phyloP scores from a whole-genome alignment of 2,113 vertebrate genomes.

The Galemys pyrenaicus region DNA sequence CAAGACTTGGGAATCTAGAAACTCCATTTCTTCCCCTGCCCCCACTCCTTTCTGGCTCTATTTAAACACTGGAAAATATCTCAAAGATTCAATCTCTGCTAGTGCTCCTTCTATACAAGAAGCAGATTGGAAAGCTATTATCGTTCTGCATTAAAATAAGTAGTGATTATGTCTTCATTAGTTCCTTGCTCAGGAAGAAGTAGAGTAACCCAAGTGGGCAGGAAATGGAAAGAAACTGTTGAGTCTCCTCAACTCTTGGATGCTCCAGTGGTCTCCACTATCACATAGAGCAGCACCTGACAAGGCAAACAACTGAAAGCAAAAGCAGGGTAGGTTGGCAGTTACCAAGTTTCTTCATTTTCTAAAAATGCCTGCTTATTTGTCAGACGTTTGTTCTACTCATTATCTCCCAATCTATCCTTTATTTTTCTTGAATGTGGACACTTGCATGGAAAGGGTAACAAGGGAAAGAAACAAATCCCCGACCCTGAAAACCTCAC shows the following conservation, averaged over 20 bases:
- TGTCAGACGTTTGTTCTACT: background rate
- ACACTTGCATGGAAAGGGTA: background rate
- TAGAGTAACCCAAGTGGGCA: background rate
- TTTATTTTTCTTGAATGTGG: background rate
- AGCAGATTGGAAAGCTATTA: conserved; percentile 1
- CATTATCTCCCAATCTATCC: background rate
- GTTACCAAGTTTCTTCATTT: background rate
- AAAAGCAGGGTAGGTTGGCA: conserved; percentile 29
- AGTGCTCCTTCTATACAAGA: background rate
- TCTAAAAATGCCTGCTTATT: conserved; percentile 4
- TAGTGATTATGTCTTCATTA: background rate
- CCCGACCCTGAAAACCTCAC: background rate
- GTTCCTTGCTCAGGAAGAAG: background rate
- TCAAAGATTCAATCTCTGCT: background rate
- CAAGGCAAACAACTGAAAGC: background rate
- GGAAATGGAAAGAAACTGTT: background rate
- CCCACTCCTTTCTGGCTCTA: background rate
- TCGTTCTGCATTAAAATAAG: background rate
- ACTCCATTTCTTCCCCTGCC: background rate
- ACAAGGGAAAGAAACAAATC: conserved; percentile 18
- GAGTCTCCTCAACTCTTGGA: background rate
- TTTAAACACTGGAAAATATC: background rate
- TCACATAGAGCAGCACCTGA: background rate
- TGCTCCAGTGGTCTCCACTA: background rate
- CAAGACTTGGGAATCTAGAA: background rate